Evolutionary conservation across 2,113 vertebrate genomes (phyloP).

Genomic region (Elephantulus edwardii): DNA sequence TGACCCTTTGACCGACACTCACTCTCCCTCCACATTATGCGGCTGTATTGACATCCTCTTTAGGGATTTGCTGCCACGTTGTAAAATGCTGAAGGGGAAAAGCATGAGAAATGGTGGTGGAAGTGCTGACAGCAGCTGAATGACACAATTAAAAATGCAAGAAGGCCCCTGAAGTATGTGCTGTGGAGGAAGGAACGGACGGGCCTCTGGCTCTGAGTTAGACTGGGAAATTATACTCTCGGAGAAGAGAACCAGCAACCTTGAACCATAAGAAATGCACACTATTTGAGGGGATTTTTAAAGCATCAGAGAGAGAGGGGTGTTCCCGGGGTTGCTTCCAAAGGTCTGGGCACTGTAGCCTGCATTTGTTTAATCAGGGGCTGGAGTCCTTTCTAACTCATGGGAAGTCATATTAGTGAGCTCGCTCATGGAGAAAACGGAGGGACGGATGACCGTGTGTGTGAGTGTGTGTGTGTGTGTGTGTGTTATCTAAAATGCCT

Average conservation of each 20-base stretch:
- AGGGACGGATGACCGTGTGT: neutral
- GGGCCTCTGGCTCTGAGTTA: neutral
- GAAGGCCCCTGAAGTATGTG: neutral
- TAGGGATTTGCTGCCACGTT: neutral
- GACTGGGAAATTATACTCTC: neutral
- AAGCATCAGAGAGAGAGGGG: neutral
- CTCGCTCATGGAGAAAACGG: neutral
- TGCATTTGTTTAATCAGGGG: neutral
- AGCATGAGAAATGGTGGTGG: constrained; percentile 30
- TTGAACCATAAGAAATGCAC: neutral
- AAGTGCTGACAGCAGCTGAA: constrained; percentile 24
- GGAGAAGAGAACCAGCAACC: neutral
- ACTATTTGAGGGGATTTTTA: neutral
- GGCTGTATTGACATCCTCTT: constrained; percentile 21
- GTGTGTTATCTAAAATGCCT: too few species aligned
- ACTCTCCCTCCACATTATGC: neutral
- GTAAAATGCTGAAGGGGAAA: constrained; percentile 54
- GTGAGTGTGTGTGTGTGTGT: too few species aligned
- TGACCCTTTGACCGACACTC: neutral
- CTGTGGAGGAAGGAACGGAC: neutral
- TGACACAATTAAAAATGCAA: constrained; percentile 60
- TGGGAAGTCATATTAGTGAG: neutral
- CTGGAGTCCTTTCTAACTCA: neutral
- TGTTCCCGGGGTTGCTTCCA: neutral
- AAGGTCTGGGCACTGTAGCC: neutral